These are phyloP conservation scores for Phortica variegata DNA, from an alignment of 1,140 invertebrate species.

Conservation along the genomic window DNA sequence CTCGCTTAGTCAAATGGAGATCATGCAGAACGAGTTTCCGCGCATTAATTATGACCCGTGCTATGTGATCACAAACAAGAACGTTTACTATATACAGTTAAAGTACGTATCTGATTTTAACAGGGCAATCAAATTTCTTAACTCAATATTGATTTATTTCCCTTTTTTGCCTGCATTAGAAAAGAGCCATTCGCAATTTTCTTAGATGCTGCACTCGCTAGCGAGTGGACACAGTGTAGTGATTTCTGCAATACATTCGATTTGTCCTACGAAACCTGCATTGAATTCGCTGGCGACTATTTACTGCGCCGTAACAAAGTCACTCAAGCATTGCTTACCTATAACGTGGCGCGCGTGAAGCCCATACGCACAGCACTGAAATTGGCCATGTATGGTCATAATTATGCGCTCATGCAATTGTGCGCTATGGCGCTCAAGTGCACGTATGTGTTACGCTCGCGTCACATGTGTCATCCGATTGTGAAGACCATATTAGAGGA, in stretches of 20 bases:
- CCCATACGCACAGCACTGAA: slow-evolving; percentile 72
- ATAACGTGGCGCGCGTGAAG: slow-evolving; percentile 71
- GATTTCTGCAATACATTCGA: slow-evolving; percentile 61
- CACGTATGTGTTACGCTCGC: slow-evolving; percentile 41
- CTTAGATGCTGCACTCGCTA: slow-evolving; percentile 59
- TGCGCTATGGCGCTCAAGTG: slow-evolving; percentile 52
- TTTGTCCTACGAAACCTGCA: slow-evolving; percentile 68
- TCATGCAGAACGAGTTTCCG: slow-evolving; percentile 51
- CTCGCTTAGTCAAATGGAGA: slow-evolving; percentile 48
- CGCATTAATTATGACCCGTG: slow-evolving; percentile 65
- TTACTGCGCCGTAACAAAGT: slow-evolving; percentile 66
- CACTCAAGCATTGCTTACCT: slow-evolving; percentile 68
- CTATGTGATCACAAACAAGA: slow-evolving; percentile 69
- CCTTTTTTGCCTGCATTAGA: slow-evolving; percentile 38
- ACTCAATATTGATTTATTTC: not conserved
- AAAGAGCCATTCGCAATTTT: slow-evolving; percentile 68
- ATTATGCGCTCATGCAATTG: slow-evolving; percentile 65
- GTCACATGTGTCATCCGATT: slow-evolving; percentile 35
- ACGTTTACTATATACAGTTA: slow-evolving; percentile 69
- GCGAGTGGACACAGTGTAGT: slow-evolving; percentile 47
- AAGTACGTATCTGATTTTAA: slow-evolving; percentile 59
- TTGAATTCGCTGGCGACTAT: slow-evolving; percentile 73
- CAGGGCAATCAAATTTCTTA: not conserved
- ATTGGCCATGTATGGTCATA: slow-evolving; percentile 71
- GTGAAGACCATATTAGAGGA: slow-evolving; percentile 38